phyloP scores from a whole-genome alignment of 1,140 invertebrate genomes.

The Rhagoletis pomonella region DNA sequence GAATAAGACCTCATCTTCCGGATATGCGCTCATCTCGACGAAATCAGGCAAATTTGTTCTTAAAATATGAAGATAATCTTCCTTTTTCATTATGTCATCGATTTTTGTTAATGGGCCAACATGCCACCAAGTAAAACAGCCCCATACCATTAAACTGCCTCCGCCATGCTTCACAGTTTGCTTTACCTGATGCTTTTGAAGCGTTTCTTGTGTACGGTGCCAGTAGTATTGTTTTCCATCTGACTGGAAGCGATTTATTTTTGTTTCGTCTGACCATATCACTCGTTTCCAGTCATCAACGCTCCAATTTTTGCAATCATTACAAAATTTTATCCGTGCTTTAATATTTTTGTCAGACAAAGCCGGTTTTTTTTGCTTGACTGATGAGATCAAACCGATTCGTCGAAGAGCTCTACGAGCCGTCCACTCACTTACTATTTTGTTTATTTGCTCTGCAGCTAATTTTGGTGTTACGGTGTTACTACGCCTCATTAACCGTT shows the following conservation, averaged over 20 bases:
- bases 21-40: neutral
- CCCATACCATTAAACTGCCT: slow-evolving; percentile 44
- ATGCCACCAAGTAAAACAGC: slow-evolving; percentile 51
- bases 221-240: slow-evolving; percentile 22
- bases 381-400: too few relatives aligned
- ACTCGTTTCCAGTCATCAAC: slow-evolving; percentile 53
- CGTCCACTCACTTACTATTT: too few relatives aligned
- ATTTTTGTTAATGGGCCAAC: neutral
- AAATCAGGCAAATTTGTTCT: neutral
- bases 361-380: slow-evolving; percentile 16
- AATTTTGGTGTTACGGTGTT: too few relatives aligned
- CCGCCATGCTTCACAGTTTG: slow-evolving; percentile 45
- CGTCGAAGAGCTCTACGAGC: too few relatives aligned
- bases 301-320: slow-evolving; percentile 14
- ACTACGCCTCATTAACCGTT: too few relatives aligned
- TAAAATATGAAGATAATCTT: neutral
- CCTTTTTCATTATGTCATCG: neutral
- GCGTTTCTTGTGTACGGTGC: neutral
- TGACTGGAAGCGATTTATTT: slow-evolving; percentile 53
- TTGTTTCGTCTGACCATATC: slow-evolving; percentile 56
- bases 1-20: neutral
- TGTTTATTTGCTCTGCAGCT: too few relatives aligned
- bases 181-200: slow-evolving; percentile 32
- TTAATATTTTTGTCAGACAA: slow-evolving; percentile 12
- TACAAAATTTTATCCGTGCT: slow-evolving; percentile 18